A percentile compares a stretch with the other conserved stretches of the same genome.
These are phyloP conservation scores for Ostrea denselamellosa DNA, from an alignment of 1,140 invertebrate species.

Conservation along the genomic window DNA sequence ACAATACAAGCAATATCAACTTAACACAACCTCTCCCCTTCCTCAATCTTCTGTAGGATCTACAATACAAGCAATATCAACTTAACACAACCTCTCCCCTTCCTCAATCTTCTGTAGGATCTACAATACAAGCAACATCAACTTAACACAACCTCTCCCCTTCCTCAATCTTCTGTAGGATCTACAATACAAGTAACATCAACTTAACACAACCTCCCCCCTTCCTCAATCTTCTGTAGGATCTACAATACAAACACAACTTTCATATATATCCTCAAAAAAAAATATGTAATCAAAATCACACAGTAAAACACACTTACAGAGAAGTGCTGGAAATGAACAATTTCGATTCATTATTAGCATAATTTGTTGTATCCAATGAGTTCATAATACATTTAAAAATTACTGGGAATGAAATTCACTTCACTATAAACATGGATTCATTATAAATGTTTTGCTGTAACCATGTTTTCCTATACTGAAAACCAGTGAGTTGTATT, in stretches of 20 bases:
- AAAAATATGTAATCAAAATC: neutral
- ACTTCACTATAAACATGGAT: neutral
- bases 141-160: conserved; percentile 80
- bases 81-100: conserved; percentile 80
- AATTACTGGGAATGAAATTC: no score
- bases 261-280: neutral
- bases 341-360: no score
- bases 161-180: conserved; percentile 90
- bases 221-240: conserved; percentile 90
- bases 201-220: conserved; percentile 80
- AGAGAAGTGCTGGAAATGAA: neutral
- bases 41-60: conserved; percentile 91
- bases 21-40: conserved; percentile 81
- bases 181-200: conserved; percentile 69
- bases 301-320: no score
- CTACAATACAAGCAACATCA: conserved; percentile 62
- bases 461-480: no score
- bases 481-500: no score
- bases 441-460: neutral
- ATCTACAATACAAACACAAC: conserved; percentile 74
- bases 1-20: conserved; percentile 42
- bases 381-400: no score
- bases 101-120: conserved; percentile 91
- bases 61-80: conserved; percentile 57
- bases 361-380: no score